These are phyloP conservation scores for Brachionus manjavacas DNA, from an alignment of 1,140 invertebrate genomes.

Conservation along the genomic window DNA sequence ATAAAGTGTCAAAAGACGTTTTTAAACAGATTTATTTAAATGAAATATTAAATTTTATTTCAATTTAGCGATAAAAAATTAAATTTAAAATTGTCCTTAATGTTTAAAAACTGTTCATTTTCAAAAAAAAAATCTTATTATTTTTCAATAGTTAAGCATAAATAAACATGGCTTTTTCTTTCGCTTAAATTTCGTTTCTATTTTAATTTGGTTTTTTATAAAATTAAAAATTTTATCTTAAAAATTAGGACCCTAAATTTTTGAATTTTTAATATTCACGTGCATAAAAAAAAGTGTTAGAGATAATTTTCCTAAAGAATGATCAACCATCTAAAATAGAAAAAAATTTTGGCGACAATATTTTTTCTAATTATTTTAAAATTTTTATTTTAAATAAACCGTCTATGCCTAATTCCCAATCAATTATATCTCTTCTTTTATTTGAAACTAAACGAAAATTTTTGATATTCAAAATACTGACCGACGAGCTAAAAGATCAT, in stretches of 20 bases:
- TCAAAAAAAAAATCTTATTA: not conserved
- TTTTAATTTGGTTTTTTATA: no score
- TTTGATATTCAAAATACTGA: not conserved
- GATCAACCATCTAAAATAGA: not conserved
- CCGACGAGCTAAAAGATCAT: not conserved
- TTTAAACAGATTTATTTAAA: no score
- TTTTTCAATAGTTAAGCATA: not conserved
- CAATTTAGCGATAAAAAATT: no score
- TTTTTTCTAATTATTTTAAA: not conserved
- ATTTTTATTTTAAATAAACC: not conserved
- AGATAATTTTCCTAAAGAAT: not conserved
- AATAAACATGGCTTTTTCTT: not conserved
- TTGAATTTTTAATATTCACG: not conserved
- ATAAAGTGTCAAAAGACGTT: no score
- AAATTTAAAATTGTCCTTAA: no score
- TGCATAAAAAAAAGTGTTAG: not conserved
- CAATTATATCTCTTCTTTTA: not conserved
- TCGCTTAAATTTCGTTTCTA: no score
- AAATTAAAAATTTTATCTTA: not conserved
- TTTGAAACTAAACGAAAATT: slow-evolving; percentile 24
- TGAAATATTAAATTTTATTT: no score
- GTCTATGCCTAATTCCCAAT: not conserved
- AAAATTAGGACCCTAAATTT: not conserved
- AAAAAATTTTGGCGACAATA: not conserved
- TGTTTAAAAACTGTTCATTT: no score